Evolutionary conservation across 2,113 vertebrate genomes (phyloP).

Genomic region (Paramormyrops kingsleyae): DNA sequence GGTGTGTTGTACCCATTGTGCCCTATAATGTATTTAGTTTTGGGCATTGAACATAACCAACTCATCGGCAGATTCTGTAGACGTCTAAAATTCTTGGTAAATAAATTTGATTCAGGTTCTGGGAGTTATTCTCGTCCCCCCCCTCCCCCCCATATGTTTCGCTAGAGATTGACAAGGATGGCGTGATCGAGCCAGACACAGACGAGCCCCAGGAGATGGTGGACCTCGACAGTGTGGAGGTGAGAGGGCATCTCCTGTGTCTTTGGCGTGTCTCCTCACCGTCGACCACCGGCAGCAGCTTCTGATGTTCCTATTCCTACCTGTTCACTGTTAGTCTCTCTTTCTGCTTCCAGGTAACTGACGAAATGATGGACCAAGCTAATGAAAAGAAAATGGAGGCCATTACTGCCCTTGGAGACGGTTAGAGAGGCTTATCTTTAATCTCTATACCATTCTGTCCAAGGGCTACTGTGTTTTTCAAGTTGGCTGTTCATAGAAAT

Average conservation of each 20-base stretch:
- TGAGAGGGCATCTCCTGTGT: constrained; percentile 31
- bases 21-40: background rate
- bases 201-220: constrained; percentile 86
- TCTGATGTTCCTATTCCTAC: background rate
- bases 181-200: constrained; percentile 86
- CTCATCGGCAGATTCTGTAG: background rate
- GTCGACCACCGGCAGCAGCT: background rate
- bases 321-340: background rate
- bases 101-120: background rate
- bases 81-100: background rate
- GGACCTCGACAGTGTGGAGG: constrained; percentile 75
- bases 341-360: constrained; percentile 70
- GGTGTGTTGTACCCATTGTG: background rate
- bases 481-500: background rate
- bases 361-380: constrained; percentile 91
- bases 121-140: background rate
- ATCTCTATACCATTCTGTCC: background rate
- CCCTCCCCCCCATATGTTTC: background rate
- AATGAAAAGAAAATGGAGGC: constrained; percentile 89
- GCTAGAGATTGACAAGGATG: constrained; percentile 87
- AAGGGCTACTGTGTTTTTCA: background rate
- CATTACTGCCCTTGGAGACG: constrained; percentile 79
- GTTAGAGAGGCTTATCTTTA: constrained; percentile 48
- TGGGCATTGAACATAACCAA: background rate
- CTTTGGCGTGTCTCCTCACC: background rate